These are phyloP conservation scores for Acanthopagrus latus DNA, from an alignment of 2,797 vertebrate species.

Conservation along the genomic window DNA sequence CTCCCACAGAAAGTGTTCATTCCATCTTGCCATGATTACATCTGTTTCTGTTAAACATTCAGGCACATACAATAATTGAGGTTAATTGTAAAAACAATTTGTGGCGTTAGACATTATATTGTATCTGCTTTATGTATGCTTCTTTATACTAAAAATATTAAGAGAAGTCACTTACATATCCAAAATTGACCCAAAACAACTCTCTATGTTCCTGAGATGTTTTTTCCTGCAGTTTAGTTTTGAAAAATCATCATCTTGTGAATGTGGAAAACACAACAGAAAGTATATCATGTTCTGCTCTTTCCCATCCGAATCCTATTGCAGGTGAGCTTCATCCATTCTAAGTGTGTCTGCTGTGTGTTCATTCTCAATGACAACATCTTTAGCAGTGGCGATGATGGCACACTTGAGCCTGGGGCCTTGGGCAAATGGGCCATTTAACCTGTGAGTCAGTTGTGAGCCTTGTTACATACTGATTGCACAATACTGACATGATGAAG, in stretches of 20 bases:
- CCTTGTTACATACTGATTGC: too few species aligned
- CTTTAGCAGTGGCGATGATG: neutral
- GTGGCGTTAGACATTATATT: neutral
- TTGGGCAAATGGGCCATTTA: too few species aligned
- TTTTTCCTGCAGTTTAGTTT: neutral
- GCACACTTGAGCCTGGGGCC: neutral
- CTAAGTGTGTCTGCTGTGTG: too few species aligned
- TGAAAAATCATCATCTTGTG: neutral
- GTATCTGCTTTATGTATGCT: neutral
- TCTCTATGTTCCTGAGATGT: neutral
- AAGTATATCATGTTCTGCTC: neutral
- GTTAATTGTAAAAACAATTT: neutral
- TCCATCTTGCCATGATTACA: conserved; percentile 5
- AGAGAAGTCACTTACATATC: neutral
- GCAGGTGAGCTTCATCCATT: too few species aligned
- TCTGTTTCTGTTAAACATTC: conserved; percentile 8
- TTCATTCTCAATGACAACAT: neutral
- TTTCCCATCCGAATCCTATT: neutral
- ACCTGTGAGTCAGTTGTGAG: too few species aligned
- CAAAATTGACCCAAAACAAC: neutral
- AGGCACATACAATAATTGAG: neutral
- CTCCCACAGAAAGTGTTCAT: conserved; percentile 34
- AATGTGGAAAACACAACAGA: neutral
- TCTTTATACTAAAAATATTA: neutral
- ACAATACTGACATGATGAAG: too few species aligned